Evolutionary conservation across 1,140 invertebrate species (phyloP), one percentile per base, ranked within the genome.

Genomic region (Saccostrea glomerata): DNA sequence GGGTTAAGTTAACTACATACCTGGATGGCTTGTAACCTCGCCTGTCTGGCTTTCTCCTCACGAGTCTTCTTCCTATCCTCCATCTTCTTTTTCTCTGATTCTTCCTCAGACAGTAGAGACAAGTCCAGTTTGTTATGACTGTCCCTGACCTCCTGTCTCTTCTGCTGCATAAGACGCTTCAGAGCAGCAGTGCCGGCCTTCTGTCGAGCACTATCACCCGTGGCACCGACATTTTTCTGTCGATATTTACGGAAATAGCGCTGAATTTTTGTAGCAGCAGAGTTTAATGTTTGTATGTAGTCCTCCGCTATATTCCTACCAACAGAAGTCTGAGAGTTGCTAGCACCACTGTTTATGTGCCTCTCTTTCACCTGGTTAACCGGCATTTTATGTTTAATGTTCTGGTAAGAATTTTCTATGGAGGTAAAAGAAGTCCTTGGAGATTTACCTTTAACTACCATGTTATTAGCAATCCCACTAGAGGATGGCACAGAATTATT

Each of bases 391-490:
- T 93, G 94, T 90, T 94, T 94, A 70, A 94, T 94, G 89, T 95
- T 95, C 89, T 94, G 94, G 88, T 94, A 95, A 2, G 94, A 94
- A 83, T 95, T 95, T 89, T 95, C 94, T 86, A 94, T 92, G 86
- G 91, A 92, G 25, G 92, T 92, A 82, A 94, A 91, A 58, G 93
- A 91, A 12, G 91, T 90, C 30, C 91, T 92, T 84, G 92, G 91
- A 7, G 91, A 92, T 90, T 92, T 91, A 6, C 92, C 92, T 63
- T 91, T 93, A 17, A 90, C 86, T 12, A 92, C 94, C 92, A 94
- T 94, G 87, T 94, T 94, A 87, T 94, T 94, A 30, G 93, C 94
- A 40, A 94, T 92, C 36, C 93, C 90, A 55, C 12, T 84, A 47
- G 40, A 84, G 55, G 82, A 84, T 23, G 47, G 40, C 40, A 56